These are phyloP conservation scores for Etheostoma cragini DNA, from an alignment of 2,113 vertebrate species.

Conservation along the genomic window DNA sequence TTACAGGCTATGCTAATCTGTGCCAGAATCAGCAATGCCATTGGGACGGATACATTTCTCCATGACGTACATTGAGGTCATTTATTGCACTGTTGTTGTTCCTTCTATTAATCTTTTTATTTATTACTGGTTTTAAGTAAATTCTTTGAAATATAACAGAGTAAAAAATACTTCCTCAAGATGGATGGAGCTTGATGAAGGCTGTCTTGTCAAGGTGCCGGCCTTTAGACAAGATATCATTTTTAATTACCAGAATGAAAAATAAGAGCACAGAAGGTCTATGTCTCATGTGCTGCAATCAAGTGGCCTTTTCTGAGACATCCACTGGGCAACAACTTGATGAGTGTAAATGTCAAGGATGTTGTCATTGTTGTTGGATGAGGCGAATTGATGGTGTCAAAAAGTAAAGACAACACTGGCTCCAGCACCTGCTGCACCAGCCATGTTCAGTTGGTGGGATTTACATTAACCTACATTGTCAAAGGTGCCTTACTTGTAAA, in stretches of 20 bases:
- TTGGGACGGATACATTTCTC: conserved; percentile 73
- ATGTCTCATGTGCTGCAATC: conserved; percentile 26
- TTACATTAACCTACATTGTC: conserved; percentile 65
- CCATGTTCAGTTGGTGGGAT: conserved; percentile 26
- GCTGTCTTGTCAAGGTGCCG: conserved; percentile 4
- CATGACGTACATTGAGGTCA: conserved; percentile 33
- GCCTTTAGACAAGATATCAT: conserved; percentile 23
- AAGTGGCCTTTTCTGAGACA: conserved; percentile 41
- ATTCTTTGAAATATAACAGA: conserved; percentile 33
- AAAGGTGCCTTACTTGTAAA: conserved; percentile 56
- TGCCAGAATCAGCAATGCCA: conserved; percentile 88
- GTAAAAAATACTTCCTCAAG: conserved; percentile 19
- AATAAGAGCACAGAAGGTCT: neutral
- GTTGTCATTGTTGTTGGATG: conserved; percentile 44
- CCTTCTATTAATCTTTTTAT: conserved; percentile 18
- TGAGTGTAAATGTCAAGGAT: conserved; percentile 69
- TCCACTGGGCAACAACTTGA: conserved; percentile 13
- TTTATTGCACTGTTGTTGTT: conserved; percentile 37
- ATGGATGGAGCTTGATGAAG: conserved; percentile 19
- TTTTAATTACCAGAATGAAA: conserved; percentile 29
- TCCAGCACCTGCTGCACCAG: conserved; percentile 1
- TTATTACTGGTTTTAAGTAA: conserved; percentile 33
- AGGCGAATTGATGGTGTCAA: conserved; percentile 35
- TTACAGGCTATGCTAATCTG: conserved; percentile 91
- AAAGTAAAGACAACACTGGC: neutral